A percentile compares a stretch with the other conserved stretches of the same genome.
phyloP scores from a whole-genome alignment of 2,888 invertebrate genomes.

The Microctonus brassicae region DNA sequence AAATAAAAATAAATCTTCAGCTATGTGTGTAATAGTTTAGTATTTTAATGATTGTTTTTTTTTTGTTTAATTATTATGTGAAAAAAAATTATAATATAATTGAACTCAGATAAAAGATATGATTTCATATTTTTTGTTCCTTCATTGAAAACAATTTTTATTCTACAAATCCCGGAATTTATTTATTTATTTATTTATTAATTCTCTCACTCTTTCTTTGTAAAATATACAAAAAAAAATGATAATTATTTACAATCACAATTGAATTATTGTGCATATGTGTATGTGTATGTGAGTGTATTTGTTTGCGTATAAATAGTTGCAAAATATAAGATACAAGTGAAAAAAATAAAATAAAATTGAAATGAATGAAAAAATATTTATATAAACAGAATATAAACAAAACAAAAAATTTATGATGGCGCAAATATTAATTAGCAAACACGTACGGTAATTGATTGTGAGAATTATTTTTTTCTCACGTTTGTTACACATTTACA shows the following conservation, averaged over 20 bases:
- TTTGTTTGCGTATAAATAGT: no score
- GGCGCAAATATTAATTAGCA: neutral
- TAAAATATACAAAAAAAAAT: constrained; percentile 60
- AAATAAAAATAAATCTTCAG: no score
- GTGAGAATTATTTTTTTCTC: neutral
- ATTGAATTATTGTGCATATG: constrained; percentile 38
- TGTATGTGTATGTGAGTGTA: constrained; percentile 33
- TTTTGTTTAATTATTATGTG: neutral
- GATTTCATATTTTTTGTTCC: neutral
- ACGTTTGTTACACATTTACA: neutral
- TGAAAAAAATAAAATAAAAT: constrained; percentile 15
- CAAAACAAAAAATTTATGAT: neutral
- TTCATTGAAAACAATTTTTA: neutral
- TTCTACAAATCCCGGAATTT: neutral
- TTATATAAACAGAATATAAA: no score
- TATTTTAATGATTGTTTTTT: neutral
- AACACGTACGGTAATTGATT: neutral
- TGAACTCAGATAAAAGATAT: neutral
- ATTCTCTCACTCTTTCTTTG: neutral
- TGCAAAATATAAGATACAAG: neutral
- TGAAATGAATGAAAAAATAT: neutral
- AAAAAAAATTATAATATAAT: neutral
- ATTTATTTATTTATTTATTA: no score
- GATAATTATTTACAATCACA: constrained; percentile 65
- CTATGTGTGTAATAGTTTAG: no score